Evolutionary conservation across 2,888 invertebrate species (phyloP).

Genomic region (Eucera pruinosa): DNA sequence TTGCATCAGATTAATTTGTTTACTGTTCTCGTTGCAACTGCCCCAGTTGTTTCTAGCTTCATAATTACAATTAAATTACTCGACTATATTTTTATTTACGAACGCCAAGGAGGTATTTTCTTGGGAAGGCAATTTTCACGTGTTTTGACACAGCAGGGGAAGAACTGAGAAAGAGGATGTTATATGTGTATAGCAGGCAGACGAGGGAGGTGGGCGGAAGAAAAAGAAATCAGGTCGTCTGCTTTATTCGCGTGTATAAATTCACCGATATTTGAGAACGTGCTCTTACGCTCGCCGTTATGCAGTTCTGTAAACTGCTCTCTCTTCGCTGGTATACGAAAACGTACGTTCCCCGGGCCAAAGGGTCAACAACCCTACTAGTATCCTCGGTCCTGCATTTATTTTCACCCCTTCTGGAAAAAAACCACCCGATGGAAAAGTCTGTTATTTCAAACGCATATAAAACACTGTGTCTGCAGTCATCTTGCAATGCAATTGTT

Average conservation of each 20-base stretch:
- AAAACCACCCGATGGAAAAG: conserved; percentile 3
- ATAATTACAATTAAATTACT: neutral
- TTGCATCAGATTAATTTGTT: neutral
- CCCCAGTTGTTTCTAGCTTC: neutral
- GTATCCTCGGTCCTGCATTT: conserved; percentile 45
- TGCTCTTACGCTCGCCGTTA: conserved; percentile 40
- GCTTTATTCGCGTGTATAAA: conserved; percentile 35
- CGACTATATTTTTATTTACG: neutral
- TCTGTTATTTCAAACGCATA: conserved; percentile 34
- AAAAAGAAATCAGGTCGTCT: conserved; percentile 21
- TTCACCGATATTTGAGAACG: conserved; percentile 45
- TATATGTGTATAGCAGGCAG: too few species aligned
- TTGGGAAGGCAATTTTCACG: conserved; percentile 15
- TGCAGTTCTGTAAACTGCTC: conserved; percentile 53
- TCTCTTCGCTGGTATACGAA: conserved; percentile 38
- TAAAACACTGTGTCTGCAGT: too few species aligned
- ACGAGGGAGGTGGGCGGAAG: neutral
- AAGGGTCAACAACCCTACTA: conserved; percentile 60
- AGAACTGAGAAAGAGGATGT: neutral
- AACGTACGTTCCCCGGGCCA: conserved; percentile 41
- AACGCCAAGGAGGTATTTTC: neutral
- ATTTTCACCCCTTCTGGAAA: conserved; percentile 38
- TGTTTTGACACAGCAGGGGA: neutral
- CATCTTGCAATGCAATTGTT: too few species aligned
- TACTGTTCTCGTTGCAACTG: neutral